phyloP scores from a whole-genome alignment of 2,113 vertebrate species.

The Trichomycterus rosablanca region DNA sequence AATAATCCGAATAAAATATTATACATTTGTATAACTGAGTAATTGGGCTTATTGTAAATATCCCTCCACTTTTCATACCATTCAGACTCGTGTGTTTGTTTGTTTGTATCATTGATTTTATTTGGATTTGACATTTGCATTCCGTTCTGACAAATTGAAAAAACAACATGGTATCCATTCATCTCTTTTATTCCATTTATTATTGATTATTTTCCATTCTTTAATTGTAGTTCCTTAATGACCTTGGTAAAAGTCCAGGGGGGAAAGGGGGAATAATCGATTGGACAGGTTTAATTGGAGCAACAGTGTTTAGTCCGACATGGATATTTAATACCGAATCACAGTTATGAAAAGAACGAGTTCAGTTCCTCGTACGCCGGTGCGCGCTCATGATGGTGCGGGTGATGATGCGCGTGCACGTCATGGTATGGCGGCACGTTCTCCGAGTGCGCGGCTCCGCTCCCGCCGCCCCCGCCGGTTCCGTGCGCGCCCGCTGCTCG shows the following conservation, averaged over 20 bases:
- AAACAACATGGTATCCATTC: slow-evolving; percentile 20
- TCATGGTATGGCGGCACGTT: slow-evolving; percentile 92
- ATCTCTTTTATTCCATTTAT: slow-evolving; percentile 23
- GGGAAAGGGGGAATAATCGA: neutral
- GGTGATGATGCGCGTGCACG: slow-evolving; percentile 85
- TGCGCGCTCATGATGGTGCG: slow-evolving; percentile 82
- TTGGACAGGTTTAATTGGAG: neutral
- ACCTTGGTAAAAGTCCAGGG: slow-evolving; percentile 17
- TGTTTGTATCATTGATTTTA: neutral
- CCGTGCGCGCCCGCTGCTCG: slow-evolving; percentile 75
- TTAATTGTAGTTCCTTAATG: slow-evolving; percentile 21
- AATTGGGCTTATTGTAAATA: too few relatives aligned
- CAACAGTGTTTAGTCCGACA: neutral
- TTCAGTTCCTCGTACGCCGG: slow-evolving; percentile 94
- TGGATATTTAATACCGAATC: neutral
- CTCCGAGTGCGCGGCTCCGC: slow-evolving; percentile 81
- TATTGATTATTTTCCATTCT: slow-evolving; percentile 9
- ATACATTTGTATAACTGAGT: too few relatives aligned
- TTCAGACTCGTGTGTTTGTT: neutral
- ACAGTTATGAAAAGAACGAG: slow-evolving; percentile 91
- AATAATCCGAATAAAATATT: too few relatives aligned
- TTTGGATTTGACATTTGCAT: neutral
- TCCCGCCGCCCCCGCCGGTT: neutral
- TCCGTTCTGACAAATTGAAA: slow-evolving; percentile 6
- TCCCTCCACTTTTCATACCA: too few relatives aligned